Percentiles rank a stretch among this genome's conserved stretches.
phyloP scores from a whole-genome alignment of 2,113 vertebrate species.

The Sula dactylatra region DNA sequence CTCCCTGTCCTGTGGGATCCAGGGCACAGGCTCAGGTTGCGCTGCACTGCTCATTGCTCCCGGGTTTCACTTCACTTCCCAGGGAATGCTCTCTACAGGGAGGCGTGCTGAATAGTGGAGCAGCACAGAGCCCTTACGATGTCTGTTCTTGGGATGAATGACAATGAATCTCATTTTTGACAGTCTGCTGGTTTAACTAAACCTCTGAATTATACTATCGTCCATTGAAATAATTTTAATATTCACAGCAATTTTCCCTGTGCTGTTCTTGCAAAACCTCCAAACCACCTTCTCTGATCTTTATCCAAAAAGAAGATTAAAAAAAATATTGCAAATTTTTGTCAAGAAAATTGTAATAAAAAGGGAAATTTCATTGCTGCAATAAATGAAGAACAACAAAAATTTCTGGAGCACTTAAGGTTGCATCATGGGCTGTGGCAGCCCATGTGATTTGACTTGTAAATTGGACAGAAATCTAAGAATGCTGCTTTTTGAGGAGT shows the following conservation, averaged over 20 bases:
- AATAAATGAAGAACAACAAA: slow-evolving; percentile 12
- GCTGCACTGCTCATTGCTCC: not conserved
- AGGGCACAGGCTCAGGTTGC: not conserved
- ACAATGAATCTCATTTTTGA: slow-evolving; percentile 44
- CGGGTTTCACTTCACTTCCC: not conserved
- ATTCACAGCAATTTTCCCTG: slow-evolving; percentile 23
- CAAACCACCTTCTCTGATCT: slow-evolving; percentile 21
- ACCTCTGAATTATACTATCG: slow-evolving; percentile 41
- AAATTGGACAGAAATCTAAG: slow-evolving; percentile 33
- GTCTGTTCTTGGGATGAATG: slow-evolving; percentile 16
- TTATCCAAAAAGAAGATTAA: slow-evolving; percentile 25
- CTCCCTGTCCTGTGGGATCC: not conserved
- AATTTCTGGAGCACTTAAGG: slow-evolving; percentile 7
- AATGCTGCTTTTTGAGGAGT: slow-evolving; percentile 14
- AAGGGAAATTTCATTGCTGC: not conserved
- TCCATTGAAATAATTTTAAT: slow-evolving; percentile 34
- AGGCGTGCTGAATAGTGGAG: not conserved
- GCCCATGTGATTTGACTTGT: slow-evolving; percentile 46
- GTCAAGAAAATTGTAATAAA: slow-evolving; percentile 19
- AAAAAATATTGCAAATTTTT: slow-evolving; percentile 11
- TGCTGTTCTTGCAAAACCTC: slow-evolving; percentile 29
- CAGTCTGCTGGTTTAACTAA: slow-evolving; percentile 56
- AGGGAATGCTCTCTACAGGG: not conserved
- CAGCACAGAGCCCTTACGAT: not conserved
- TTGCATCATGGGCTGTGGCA: not conserved